These are phyloP conservation scores for Drosophila watanabei DNA, from an alignment of 1,140 invertebrate species.

Conservation along the genomic window DNA sequence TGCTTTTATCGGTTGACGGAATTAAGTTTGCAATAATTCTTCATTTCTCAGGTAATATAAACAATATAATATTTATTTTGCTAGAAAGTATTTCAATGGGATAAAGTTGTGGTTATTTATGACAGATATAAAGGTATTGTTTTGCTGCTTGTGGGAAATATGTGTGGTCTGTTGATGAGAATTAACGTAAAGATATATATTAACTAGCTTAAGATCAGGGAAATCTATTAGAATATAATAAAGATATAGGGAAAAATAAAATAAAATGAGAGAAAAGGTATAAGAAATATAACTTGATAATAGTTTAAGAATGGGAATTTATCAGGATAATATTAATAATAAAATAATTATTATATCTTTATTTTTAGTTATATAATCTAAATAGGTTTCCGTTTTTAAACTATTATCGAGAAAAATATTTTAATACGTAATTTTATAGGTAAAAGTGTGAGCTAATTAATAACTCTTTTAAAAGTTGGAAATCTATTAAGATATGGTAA, in stretches of 20 bases:
- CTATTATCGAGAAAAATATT: no score
- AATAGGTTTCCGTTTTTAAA: no score
- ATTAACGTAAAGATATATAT: not conserved
- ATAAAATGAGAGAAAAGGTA: no score
- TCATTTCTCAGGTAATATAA: not conserved
- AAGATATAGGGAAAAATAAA: not conserved
- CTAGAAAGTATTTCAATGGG: not conserved
- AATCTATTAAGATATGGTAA: no score
- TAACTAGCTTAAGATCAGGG: not conserved
- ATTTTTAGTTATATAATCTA: no score
- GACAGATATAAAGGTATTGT: not conserved
- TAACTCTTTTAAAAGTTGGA: no score
- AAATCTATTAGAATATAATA: not conserved
- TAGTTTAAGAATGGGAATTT: no score
- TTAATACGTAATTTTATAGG: no score
- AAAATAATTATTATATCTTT: no score
- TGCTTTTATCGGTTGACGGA: not conserved
- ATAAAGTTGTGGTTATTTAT: slow-evolving; percentile 11
- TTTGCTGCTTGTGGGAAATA: not conserved
- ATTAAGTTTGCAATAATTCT: slow-evolving; percentile 3
- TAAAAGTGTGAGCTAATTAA: no score
- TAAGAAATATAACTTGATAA: no score
- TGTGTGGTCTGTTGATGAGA: not conserved
- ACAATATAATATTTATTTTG: not conserved
- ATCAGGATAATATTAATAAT: no score